These are phyloP conservation scores for Amphipoea lucens DNA, from an alignment of 2,888 invertebrate species.

Conservation along the genomic window DNA sequence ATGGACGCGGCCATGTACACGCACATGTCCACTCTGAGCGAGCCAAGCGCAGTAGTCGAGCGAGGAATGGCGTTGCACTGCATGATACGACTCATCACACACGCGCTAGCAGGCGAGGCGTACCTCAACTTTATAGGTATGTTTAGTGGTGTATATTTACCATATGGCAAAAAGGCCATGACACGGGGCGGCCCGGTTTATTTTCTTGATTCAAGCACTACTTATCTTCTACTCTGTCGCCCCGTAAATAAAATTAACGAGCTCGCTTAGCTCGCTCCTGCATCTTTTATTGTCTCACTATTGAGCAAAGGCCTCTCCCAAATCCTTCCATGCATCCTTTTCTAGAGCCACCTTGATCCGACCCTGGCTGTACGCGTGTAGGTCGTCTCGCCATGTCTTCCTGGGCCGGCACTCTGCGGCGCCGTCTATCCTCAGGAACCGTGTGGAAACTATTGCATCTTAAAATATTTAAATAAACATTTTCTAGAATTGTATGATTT, in stretches of 20 bases:
- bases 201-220: not conserved
- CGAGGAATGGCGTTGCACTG: constrained; percentile 99
- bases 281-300: not conserved
- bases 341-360: too few relatives aligned
- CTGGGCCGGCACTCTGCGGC: not conserved
- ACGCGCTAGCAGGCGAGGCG: constrained; percentile 98
- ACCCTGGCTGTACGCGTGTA: not conserved
- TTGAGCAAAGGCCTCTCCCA: not conserved
- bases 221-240: too few relatives aligned
- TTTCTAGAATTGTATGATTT: too few relatives aligned
- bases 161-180: too few relatives aligned
- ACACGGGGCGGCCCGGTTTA: too few relatives aligned
- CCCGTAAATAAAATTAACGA: too few relatives aligned
- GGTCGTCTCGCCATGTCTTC: not conserved
- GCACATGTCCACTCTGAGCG: constrained; percentile 96
- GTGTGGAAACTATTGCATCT: not conserved
- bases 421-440: not conserved
- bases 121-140: constrained; percentile 99
- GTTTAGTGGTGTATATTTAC: constrained; percentile 38
- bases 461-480: too few relatives aligned
- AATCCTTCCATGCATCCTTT: not conserved
- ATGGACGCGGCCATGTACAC: constrained; percentile 99
- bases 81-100: constrained; percentile 98
- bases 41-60: constrained; percentile 93
- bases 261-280: too few relatives aligned